phyloP scores from a whole-genome alignment of 2,113 vertebrate species.

The Callithrix jacchus region DNA sequence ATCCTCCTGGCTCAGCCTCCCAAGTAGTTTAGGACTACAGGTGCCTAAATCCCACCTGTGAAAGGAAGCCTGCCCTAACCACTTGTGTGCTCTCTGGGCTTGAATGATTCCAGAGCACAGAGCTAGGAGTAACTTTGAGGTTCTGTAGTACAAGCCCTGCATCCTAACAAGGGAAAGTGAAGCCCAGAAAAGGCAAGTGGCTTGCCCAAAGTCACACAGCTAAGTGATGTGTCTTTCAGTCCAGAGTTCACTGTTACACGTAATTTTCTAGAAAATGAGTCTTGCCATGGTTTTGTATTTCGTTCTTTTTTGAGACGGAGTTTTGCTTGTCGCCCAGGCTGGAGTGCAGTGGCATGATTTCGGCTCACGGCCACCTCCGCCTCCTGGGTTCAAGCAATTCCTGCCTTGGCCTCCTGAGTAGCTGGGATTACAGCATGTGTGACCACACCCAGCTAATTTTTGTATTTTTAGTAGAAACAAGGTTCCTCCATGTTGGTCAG shows the following conservation, averaged over 20 bases:
- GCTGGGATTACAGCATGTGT: too few species aligned
- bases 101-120: not conserved
- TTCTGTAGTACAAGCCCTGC: not conserved
- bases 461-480: too few species aligned
- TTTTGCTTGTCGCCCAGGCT: too few species aligned
- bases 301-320: too few species aligned
- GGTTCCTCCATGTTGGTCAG: not conserved
- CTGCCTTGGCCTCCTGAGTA: too few species aligned
- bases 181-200: slow-evolving; percentile 6
- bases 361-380: too few species aligned
- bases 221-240: not conserved
- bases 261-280: not conserved
- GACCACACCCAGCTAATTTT: too few species aligned
- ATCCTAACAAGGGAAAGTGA: not conserved
- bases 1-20: not conserved
- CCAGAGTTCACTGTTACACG: not conserved
- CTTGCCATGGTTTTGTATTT: too few species aligned
- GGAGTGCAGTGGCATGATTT: too few species aligned
- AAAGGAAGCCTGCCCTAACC: not conserved
- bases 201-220: not conserved
- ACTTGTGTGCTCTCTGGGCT: not conserved
- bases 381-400: too few species aligned
- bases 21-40: not conserved
- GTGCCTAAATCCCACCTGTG: not conserved
- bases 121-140: not conserved